Percentiles rank a stretch among this genome's conserved stretches.
These are phyloP conservation scores for Pagrus major DNA, from an alignment of 2,113 vertebrate species.

Conservation along the genomic window DNA sequence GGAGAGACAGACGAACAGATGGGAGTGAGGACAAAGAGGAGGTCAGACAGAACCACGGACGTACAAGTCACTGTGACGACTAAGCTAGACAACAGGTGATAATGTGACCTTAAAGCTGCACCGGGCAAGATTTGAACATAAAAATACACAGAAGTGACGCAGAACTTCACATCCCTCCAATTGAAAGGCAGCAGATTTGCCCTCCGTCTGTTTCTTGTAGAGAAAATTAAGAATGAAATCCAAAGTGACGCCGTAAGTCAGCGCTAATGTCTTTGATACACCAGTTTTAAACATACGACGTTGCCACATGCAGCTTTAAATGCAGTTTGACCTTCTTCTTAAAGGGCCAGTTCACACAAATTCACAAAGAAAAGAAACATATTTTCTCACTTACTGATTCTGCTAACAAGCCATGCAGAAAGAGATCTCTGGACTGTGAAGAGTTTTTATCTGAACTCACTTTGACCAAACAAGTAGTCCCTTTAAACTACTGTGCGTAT, in stretches of 20 bases:
- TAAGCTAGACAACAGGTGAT: conserved; percentile 64
- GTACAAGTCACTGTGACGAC: conserved; percentile 52
- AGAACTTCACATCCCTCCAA: neutral
- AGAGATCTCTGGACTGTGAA: neutral
- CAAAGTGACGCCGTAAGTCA: neutral
- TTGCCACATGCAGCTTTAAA: conserved; percentile 34
- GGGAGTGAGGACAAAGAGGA: conserved; percentile 69
- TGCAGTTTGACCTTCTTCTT: neutral
- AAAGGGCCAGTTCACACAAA: conserved; percentile 31
- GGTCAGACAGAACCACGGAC: conserved; percentile 63
- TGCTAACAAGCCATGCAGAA: neutral
- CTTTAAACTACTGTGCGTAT: neutral
- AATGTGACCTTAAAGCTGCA: conserved; percentile 60
- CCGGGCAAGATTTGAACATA: conserved; percentile 20
- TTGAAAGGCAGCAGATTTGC: neutral
- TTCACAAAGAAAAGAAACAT: neutral
- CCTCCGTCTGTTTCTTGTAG: neutral
- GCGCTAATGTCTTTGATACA: too few species aligned
- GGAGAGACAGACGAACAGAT: conserved; percentile 71
- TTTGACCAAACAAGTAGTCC: neutral
- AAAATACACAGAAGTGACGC: conserved; percentile 24
- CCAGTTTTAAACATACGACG: neutral
- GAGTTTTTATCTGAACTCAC: neutral
- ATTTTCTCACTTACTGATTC: neutral
- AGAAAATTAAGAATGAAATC: neutral